Evolutionary conservation across 2,888 invertebrate genomes (phyloP), one percentile per base, ranked within the genome.

Genomic region (Gastracanthus pulcherrimus): DNA sequence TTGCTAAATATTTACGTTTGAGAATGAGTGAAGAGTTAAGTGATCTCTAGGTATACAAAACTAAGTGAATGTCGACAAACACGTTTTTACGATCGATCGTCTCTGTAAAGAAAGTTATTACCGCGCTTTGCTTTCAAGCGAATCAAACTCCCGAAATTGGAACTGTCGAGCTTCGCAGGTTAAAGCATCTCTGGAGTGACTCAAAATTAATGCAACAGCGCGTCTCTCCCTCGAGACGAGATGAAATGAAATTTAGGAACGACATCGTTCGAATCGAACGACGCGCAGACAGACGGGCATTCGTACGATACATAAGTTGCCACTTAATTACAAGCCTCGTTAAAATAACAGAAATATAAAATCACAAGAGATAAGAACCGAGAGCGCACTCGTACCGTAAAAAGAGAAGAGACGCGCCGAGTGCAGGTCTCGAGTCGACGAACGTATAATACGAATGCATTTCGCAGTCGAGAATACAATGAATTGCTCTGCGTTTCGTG

Each of bases 271-370:
- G 34, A 70, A 70, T 48, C 69, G 45, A 69, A 69, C 26, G 51
- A 19, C 6, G 48, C 13, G 9, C n/a, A n/a, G 13, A 31, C n/a
- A 13, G 34, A 62, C 11, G n/a, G n/a, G 9, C 16, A 19, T 13
- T n/a, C n/a, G n/a, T n/a, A n/a, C n/a, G n/a, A n/a, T 26, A 38
- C n/a, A 45, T 5, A n/a, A 70, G 23, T 51, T 23, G 34, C 72
- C 41, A 45, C 41, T 72, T 41, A 72, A 72, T 72, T 72, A 72
- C 19, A 41, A 72, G 29, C 23, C 38, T 72, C 58, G 71, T 58
- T 36, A 58, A 41, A 58, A 26, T 13, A 36, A 23, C n/a, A n/a
- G n/a, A 45, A 45, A 45, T n/a, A 45, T n/a, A 45, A 45, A n/a
- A n/a, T 13, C 45, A 45, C 45, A 45, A 11, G 5, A n/a, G 45